Conservation (phyloP, 2,113 vertebrate species). For the Rhegmatorhina hoffmannsi region DNA sequence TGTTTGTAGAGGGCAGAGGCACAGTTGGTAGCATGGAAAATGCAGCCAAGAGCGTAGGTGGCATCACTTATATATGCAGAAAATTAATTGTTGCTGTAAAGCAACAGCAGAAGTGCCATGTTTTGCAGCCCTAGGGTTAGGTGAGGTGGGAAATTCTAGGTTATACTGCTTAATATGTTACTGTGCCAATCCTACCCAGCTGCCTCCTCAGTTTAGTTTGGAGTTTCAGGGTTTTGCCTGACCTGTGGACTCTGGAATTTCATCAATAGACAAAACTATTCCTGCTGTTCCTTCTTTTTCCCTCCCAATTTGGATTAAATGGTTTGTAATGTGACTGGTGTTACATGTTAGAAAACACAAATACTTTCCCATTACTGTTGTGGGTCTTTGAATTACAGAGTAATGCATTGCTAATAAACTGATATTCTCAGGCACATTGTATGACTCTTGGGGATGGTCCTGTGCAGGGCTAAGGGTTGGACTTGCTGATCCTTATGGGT, state of each 20-base stretch:
- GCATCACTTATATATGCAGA: background rate
- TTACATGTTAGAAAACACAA: background rate
- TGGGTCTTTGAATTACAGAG: background rate
- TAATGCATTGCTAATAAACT: background rate
- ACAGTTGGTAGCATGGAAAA: background rate
- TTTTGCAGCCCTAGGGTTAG: background rate
- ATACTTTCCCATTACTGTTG: background rate
- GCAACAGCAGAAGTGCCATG: rapidly evolving
- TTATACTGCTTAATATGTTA: background rate
- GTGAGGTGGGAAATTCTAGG: background rate
- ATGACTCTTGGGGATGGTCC: background rate
- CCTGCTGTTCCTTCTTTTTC: background rate
- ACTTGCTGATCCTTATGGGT: background rate
- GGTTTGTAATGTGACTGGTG: background rate
- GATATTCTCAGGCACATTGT: background rate
- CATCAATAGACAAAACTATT: background rate
- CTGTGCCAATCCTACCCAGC: background rate
- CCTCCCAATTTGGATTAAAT: background rate
- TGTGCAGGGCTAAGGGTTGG: background rate
- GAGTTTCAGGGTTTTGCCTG: background rate
- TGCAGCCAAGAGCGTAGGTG: background rate
- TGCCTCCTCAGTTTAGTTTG: background rate
- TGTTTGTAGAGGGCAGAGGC: background rate
- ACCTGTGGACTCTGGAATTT: background rate
- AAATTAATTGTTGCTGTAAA: background rate